These are phyloP conservation scores for Ichneumon xanthorius DNA, from an alignment of 2,888 invertebrate genomes.

Conservation along the genomic window DNA sequence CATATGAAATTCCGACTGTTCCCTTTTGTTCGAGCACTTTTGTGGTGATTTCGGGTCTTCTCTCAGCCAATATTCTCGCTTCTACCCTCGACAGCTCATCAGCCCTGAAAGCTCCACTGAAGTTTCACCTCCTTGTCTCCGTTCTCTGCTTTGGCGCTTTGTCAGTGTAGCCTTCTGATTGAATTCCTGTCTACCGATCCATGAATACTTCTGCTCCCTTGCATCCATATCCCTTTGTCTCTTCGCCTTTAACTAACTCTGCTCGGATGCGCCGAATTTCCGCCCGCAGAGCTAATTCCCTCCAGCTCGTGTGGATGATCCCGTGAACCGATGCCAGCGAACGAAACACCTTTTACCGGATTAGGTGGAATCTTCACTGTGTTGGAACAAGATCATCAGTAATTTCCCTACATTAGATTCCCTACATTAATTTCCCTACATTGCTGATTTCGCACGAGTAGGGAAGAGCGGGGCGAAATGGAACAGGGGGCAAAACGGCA, in stretches of 20 bases:
- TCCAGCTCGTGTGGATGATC: neutral
- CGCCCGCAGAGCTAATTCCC: conserved; percentile 1
- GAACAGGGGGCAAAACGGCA: too few species aligned
- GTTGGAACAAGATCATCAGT: conserved; percentile 30
- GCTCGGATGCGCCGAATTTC: conserved; percentile 14
- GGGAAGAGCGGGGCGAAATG: too few species aligned
- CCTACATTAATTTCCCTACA: too few species aligned
- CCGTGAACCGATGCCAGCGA: neutral
- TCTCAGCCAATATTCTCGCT: neutral
- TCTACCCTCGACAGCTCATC: neutral
- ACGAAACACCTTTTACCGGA: too few species aligned
- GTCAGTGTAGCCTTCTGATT: conserved; percentile 31
- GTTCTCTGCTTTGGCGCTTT: conserved; percentile 14
- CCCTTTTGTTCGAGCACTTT: neutral
- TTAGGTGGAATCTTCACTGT: neutral
- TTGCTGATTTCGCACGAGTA: too few species aligned
- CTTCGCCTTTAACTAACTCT: conserved; percentile 26
- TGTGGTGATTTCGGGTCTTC: neutral
- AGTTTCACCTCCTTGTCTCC: neutral
- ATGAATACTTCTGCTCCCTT: conserved; percentile 18
- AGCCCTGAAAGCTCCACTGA: neutral
- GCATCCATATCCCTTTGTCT: conserved; percentile 44
- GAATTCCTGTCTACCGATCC: conserved; percentile 45
- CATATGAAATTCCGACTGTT: neutral
- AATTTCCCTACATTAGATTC: neutral